Evolutionary conservation across 2,888 invertebrate genomes (phyloP).

Genomic region (Tholera decimalis): DNA sequence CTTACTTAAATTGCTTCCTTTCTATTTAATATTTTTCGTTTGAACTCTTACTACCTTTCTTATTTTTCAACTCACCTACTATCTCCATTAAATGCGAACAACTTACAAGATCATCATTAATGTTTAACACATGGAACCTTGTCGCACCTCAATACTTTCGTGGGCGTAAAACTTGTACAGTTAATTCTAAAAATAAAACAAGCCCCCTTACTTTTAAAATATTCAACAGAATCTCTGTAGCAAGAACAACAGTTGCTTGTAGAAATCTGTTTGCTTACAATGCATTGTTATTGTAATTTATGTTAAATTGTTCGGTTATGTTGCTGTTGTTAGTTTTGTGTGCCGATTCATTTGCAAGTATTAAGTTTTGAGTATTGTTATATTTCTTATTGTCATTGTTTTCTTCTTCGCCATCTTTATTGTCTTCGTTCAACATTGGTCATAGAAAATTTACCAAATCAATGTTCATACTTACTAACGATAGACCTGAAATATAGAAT

Average conservation of each 20-base stretch:
- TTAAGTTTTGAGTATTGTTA: slow-evolving; percentile 24
- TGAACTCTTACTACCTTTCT: not conserved
- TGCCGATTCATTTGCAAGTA: slow-evolving; percentile 66
- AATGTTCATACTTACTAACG: not conserved
- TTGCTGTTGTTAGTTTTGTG: slow-evolving; percentile 66
- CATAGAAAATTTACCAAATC: not conserved
- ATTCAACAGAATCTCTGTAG: slow-evolving; percentile 61
- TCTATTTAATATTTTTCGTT: not conserved
- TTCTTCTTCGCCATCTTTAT: too few species aligned
- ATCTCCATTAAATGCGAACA: not conserved
- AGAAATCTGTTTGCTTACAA: slow-evolving; percentile 61
- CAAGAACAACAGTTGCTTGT: slow-evolving; percentile 63
- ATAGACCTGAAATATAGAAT: not conserved
- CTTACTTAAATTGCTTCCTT: not conserved
- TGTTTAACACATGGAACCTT: slow-evolving; percentile 1
- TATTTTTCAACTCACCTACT: not conserved
- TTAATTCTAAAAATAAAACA: slow-evolving; percentile 63
- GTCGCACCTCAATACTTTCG: slow-evolving; percentile 29
- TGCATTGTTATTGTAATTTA: slow-evolving; percentile 81
- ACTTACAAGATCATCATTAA: not conserved
- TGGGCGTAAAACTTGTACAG: slow-evolving; percentile 47
- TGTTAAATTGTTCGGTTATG: slow-evolving; percentile 71
- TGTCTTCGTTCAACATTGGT: not conserved
- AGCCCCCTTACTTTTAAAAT: slow-evolving; percentile 47
- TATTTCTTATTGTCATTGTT: slow-evolving; percentile 22